phyloP scores from a whole-genome alignment of 2,888 invertebrate species.

The Melanophora roralis region DNA sequence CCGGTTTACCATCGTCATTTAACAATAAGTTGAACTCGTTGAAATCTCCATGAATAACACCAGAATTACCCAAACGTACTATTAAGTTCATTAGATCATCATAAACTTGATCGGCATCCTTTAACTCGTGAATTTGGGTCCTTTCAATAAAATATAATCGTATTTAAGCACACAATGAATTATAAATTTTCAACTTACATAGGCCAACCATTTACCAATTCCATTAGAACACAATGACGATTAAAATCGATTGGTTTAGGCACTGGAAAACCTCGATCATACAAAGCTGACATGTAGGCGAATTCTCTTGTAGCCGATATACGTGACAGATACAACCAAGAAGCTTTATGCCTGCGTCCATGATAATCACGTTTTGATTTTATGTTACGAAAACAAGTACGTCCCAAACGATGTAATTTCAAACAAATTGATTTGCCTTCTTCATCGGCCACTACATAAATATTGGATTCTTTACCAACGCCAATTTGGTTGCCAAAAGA shows the following conservation, averaged over 20 bases:
- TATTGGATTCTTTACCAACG: conserved; percentile 98
- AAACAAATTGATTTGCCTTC: conserved; percentile 89
- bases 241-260: conserved; percentile 97
- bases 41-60: conserved; percentile 99
- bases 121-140: conserved; percentile 82
- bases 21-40: conserved; percentile 99
- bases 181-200: conserved; percentile 79
- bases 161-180: neutral
- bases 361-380: conserved; percentile 98
- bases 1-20: conserved; percentile 85
- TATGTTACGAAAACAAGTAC: conserved; percentile 96
- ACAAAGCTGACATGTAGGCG: conserved; percentile 96
- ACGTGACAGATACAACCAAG: conserved; percentile 97
- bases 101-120: conserved; percentile 87
- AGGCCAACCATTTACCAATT: conserved; percentile 89
- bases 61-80: conserved; percentile 92
- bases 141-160: conserved; percentile 73
- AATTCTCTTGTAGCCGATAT: conserved; percentile 98
- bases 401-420: conserved; percentile 93
- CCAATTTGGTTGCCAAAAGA: conserved; percentile 99
- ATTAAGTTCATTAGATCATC: conserved; percentile 96
- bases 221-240: conserved; percentile 97
- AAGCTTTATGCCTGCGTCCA: conserved; percentile 90
- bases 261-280: conserved; percentile 94
- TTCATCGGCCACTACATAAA: conserved; percentile 91